Conservation (phyloP, 1,140 invertebrate genomes). For the Pantala flavescens region DNA sequence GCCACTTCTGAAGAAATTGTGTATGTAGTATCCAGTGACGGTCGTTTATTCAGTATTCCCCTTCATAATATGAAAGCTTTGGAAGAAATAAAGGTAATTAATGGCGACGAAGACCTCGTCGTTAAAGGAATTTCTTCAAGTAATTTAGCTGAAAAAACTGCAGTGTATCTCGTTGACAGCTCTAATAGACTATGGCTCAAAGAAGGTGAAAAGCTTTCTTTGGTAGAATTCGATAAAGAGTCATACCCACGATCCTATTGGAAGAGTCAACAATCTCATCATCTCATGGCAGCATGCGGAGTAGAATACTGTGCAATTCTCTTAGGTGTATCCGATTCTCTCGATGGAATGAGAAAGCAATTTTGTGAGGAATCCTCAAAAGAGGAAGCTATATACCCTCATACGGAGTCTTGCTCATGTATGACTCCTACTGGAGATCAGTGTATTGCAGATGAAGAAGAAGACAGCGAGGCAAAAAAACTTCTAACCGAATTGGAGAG, state of each 20-base stretch:
- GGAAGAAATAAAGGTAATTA: slow-evolving; percentile 46
- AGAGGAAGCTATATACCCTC: slow-evolving; percentile 46
- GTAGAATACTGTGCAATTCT: slow-evolving; percentile 57
- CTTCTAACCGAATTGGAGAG: no score
- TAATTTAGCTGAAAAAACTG: slow-evolving; percentile 14
- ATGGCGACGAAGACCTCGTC: slow-evolving; percentile 50
- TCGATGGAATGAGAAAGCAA: slow-evolving; percentile 55
- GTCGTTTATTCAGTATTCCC: slow-evolving; percentile 45
- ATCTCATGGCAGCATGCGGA: slow-evolving; percentile 45
- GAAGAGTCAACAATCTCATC: slow-evolving; percentile 51
- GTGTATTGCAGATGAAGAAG: slow-evolving; percentile 29
- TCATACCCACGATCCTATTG: slow-evolving; percentile 54
- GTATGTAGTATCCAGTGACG: slow-evolving; percentile 49
- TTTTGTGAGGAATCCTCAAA: slow-evolving; percentile 24
- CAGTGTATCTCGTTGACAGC: slow-evolving; percentile 7
- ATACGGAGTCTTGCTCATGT: slow-evolving; percentile 35
- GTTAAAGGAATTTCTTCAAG: slow-evolving; percentile 40
- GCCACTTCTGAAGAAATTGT: slow-evolving; percentile 46
- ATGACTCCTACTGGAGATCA: neutral
- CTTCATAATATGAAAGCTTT: slow-evolving; percentile 40
- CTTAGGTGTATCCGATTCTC: slow-evolving; percentile 47
- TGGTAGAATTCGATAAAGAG: slow-evolving; percentile 34
- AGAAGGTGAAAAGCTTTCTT: slow-evolving; percentile 30
- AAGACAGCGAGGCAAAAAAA: slow-evolving; percentile 38
- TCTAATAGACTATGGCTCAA: slow-evolving; percentile 23